These are phyloP conservation scores for Diaprepes abbreviatus DNA, from an alignment of 2,888 invertebrate genomes.

Conservation along the genomic window DNA sequence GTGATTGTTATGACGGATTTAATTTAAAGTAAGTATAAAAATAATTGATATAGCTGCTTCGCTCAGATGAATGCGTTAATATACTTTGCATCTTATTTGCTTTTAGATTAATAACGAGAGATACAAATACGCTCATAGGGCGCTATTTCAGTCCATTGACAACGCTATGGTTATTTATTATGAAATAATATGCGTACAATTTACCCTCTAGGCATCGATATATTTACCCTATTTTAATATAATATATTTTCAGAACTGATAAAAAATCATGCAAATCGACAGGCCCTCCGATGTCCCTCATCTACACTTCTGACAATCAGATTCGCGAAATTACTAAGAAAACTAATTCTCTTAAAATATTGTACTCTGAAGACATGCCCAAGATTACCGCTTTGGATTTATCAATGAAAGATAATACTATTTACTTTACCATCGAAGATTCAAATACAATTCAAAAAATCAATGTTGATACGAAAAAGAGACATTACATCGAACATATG, in stretches of 20 bases:
- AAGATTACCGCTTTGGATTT: conserved; percentile 72
- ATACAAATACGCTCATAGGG: no score
- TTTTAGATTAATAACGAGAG: no score
- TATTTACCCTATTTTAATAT: no score
- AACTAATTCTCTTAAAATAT: conserved; percentile 60
- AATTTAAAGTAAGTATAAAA: conserved; percentile 71
- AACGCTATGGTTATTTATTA: no score
- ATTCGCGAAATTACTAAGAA: conserved; percentile 70
- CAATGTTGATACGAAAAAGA: conserved; percentile 63
- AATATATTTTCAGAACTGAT: conserved; percentile 69
- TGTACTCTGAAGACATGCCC: conserved; percentile 68
- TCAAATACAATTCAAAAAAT: conserved; percentile 66
- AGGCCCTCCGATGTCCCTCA: conserved; percentile 70
- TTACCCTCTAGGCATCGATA: no score
- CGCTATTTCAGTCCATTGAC: no score
- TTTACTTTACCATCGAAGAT: conserved; percentile 70
- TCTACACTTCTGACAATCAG: conserved; percentile 72
- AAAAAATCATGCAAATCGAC: conserved; percentile 78
- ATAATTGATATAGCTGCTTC: no score
- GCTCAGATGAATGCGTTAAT: no score
- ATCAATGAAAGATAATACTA: conserved; percentile 64
- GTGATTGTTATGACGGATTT: conserved; percentile 75
- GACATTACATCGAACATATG: conserved; percentile 65
- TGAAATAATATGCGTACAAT: no score
- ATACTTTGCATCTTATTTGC: no score